Evolutionary conservation across 1,140 invertebrate genomes (phyloP), one percentile per base, ranked within the genome.

Genomic region (Bombyx mori): DNA sequence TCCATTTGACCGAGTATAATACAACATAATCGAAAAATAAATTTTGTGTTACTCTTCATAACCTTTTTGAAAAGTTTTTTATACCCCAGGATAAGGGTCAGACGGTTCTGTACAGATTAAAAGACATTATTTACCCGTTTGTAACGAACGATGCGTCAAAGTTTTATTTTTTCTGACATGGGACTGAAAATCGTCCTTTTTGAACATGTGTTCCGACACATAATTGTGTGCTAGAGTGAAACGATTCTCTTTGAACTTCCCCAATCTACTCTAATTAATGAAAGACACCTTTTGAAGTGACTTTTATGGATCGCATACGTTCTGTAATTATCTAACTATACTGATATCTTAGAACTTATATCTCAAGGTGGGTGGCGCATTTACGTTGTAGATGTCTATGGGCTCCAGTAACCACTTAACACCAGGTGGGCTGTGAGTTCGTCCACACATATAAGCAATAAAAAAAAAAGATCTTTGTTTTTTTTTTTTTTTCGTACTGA

Each of bases 61-160:
- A 73, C 71, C 66, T 80, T 69, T 66, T 44, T 67, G 60, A 48
- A 61, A 78, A 78, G 66, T 77, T 77, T 76, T 75, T 69, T 65
- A 68, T 66, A 58, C 50, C 12, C 66, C 65, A 49, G 66, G 70
- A 73, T 73, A 76, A 82, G 70, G 76, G 79, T 75, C 63, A 63
- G 65, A 54, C 61, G 69, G 57, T 73, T 71, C 62, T 69, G 70
- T 69, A 61, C 52, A 80, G 75, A 82, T 84, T 84, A 82, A 80
- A 83, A 81, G 70, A 84, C 75, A 77, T 81, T 80, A 81, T 80
- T 84, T 79, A 80, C 77, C 71, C 71, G 52, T 76, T 69, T 76
- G 74, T 70, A 60, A 70, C 62, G 69, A 75, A 71, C 68, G 55
- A 63, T 66, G 63, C 73, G 71, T 74, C 72, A 75, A 73, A 78